These are phyloP conservation scores for Calyptomena viridis DNA, from an alignment of 2,113 vertebrate species.

Conservation along the genomic window DNA sequence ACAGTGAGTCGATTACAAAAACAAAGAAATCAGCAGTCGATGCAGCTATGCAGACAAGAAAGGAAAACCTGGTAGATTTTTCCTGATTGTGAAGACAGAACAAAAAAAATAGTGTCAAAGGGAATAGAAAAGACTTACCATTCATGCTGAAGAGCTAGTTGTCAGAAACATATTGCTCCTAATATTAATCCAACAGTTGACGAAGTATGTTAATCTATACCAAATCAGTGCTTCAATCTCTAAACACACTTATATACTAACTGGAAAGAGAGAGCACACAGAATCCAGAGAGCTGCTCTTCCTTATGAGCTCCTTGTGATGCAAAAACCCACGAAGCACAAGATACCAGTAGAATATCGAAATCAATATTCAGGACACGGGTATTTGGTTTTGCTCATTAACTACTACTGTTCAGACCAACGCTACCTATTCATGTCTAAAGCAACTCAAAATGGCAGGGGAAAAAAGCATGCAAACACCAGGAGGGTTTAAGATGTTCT, in stretches of 20 bases:
- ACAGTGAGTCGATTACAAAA: conserved; percentile 2
- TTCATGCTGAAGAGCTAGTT: conserved; percentile 80
- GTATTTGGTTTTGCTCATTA: conserved; percentile 53
- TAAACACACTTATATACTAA: conserved; percentile 51
- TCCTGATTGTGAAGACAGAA: not conserved
- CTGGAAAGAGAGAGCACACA: conserved; percentile 59
- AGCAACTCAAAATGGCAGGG: conserved; percentile 82
- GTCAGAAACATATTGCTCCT: conserved; percentile 81
- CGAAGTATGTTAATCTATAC: conserved; percentile 73
- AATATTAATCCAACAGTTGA: conserved; percentile 71
- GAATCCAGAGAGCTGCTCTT: conserved; percentile 69
- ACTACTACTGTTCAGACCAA: conserved; percentile 59
- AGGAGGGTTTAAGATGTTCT: conserved; percentile 83
- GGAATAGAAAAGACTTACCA: conserved; percentile 76
- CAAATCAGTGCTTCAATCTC: conserved; percentile 41
- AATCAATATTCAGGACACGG: conserved; percentile 63
- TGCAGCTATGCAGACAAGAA: conserved; percentile 49
- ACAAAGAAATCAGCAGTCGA: conserved; percentile 46
- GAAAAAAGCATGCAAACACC: conserved; percentile 71
- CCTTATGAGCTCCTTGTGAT: conserved; percentile 64
- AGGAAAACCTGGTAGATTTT: conserved; percentile 25
- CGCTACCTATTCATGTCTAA: conserved; percentile 71
- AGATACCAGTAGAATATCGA: conserved; percentile 57
- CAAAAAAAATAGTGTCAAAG: conserved; percentile 42
- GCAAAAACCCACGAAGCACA: conserved; percentile 57